A percentile compares a stretch with the other conserved stretches of the same genome.
These are phyloP conservation scores for Mormoops blainvillei DNA, from an alignment of 2,113 vertebrate species.

Conservation along the genomic window DNA sequence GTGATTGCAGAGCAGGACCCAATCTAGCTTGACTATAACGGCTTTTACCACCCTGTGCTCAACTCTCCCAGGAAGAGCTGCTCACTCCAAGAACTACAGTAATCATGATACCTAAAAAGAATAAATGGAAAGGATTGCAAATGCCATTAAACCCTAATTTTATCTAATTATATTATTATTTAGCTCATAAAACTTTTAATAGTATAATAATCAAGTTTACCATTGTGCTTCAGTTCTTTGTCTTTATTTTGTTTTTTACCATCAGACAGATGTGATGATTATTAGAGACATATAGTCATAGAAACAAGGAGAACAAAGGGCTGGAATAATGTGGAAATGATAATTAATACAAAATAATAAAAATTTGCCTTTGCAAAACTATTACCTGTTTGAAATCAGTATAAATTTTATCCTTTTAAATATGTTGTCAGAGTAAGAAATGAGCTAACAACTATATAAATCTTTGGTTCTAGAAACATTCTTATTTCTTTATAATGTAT, in stretches of 20 bases:
- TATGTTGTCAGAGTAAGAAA: neutral
- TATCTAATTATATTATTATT: conserved; percentile 1
- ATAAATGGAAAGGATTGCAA: neutral
- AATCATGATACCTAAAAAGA: neutral
- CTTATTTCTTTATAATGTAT: neutral
- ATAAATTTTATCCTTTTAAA: neutral
- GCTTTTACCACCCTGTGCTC: accelerated
- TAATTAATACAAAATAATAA: neutral
- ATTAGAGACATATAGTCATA: neutral
- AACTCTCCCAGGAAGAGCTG: neutral
- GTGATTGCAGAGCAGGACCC: neutral
- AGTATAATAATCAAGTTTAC: neutral
- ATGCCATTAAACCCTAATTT: neutral
- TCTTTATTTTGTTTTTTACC: neutral
- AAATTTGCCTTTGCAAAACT: neutral
- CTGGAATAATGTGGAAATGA: neutral
- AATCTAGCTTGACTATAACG: neutral
- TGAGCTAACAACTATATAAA: neutral
- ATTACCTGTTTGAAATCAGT: neutral
- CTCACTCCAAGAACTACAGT: neutral
- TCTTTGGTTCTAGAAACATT: accelerated
- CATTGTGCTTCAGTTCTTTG: neutral
- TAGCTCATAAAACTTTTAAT: neutral
- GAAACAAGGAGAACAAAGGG: neutral
- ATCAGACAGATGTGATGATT: neutral